Percentiles rank a stretch among this genome's conserved stretches.
Conservation (phyloP, 2,888 invertebrate genomes). For the Hermaeophaga mercurialis region DNA sequence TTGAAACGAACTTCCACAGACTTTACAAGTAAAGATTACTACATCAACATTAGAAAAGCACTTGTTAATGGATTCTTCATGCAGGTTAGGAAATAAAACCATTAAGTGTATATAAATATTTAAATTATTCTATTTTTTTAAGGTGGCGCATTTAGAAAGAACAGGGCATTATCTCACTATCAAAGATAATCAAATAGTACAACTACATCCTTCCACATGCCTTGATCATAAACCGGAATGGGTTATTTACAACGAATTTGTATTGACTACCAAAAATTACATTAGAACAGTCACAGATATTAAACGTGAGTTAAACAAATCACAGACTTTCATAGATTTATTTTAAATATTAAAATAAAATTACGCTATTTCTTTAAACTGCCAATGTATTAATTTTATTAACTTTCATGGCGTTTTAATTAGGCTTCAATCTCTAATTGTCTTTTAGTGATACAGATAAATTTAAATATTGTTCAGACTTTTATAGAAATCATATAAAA, state of each 20-base stretch:
- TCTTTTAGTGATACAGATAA: no score
- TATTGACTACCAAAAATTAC: slow-evolving; percentile 98
- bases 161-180: slow-evolving; percentile 98
- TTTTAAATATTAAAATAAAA: no score
- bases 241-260: slow-evolving; percentile 99
- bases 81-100: slow-evolving; percentile 75
- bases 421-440: no score
- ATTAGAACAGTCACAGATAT: slow-evolving; percentile 98
- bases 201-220: slow-evolving; percentile 98
- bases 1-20: slow-evolving; percentile 95
- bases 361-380: no score
- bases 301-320: slow-evolving; percentile 77
- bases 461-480: no score
- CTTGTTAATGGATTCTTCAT: slow-evolving; percentile 99
- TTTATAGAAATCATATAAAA: no score
- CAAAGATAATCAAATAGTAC: slow-evolving; percentile 99
- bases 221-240: slow-evolving; percentile 99
- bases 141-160: slow-evolving; percentile 96
- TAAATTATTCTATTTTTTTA: not conserved
- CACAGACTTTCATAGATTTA: no score
- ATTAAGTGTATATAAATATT: slow-evolving; percentile 23
- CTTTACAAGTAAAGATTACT: slow-evolving; percentile 98
- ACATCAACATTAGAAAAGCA: slow-evolving; percentile 97
- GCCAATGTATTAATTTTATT: no score
- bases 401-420: no score